A percentile compares a stretch with the other conserved stretches of the same genome.
Conservation (phyloP, 2,113 vertebrate genomes). For the Edolisoma coerulescens region DNA sequence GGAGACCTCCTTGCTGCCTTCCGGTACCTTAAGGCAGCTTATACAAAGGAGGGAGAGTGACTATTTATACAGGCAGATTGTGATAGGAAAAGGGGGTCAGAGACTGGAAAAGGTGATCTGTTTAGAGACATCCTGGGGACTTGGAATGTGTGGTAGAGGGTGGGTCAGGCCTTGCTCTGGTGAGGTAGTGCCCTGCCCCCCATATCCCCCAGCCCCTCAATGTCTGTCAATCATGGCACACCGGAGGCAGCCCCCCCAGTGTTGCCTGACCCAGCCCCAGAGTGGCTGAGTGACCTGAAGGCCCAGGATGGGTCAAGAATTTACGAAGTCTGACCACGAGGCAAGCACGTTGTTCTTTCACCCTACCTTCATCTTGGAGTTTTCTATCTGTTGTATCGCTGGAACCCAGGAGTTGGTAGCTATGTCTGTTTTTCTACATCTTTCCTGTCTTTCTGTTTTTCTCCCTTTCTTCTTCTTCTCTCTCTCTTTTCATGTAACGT, state of each 20-base stretch:
- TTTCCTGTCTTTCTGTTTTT: neutral
- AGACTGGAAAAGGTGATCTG: neutral
- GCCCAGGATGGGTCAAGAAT: neutral
- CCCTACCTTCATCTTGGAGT: neutral
- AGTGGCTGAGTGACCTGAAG: neutral
- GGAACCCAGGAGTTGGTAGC: neutral
- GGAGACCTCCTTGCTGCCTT: neutral
- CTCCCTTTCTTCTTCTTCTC: neutral
- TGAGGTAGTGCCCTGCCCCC: neutral
- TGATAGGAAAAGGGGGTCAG: neutral
- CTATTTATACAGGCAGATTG: neutral
- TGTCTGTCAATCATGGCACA: neutral
- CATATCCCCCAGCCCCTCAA: no score
- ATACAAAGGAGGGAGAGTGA: fast-evolving
- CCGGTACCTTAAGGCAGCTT: neutral
- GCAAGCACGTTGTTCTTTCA: neutral
- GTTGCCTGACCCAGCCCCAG: neutral
- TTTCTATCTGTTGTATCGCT: fast-evolving
- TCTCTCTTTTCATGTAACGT: neutral
- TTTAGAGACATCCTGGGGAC: neutral
- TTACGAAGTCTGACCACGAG: neutral
- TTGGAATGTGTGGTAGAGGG: neutral
- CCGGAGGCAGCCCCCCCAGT: neutral
- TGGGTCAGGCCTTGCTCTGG: neutral
- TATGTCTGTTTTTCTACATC: neutral